Evolutionary conservation across 2,888 invertebrate species (phyloP).

Genomic region (Pyralis farinalis): DNA sequence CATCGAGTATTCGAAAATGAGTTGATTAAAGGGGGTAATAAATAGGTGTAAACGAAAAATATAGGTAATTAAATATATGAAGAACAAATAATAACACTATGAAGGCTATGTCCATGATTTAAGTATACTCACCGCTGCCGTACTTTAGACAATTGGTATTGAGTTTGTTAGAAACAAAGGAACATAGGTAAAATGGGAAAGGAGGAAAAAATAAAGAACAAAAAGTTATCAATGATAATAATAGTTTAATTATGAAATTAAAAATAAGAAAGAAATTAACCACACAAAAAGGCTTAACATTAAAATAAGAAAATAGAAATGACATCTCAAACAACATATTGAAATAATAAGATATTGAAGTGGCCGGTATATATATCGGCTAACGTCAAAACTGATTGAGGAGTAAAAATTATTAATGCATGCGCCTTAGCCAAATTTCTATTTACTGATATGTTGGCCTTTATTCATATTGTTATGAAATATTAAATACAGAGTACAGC

Average conservation of each 20-base stretch:
- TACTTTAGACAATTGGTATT: slow-evolving; percentile 60
- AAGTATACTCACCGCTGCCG: slow-evolving; percentile 28
- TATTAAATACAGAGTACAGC: slow-evolving; percentile 50
- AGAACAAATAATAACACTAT: slow-evolving; percentile 3
- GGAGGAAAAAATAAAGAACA: slow-evolving; percentile 63
- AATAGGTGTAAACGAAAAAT: slow-evolving; percentile 8
- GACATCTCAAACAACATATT: slow-evolving; percentile 42
- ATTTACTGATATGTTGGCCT: slow-evolving; percentile 72
- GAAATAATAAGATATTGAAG: slow-evolving; percentile 37
- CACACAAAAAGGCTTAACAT: slow-evolving; percentile 75
- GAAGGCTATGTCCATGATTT: slow-evolving; percentile 11
- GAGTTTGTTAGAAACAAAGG: slow-evolving; percentile 38
- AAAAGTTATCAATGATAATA: slow-evolving; percentile 74
- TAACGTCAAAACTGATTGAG: slow-evolving; percentile 30
- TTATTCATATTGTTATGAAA: slow-evolving; percentile 49
- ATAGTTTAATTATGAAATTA: slow-evolving; percentile 79
- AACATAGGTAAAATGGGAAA: slow-evolving; percentile 46
- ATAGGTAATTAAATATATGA: slow-evolving; percentile 6
- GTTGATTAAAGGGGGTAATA: slow-evolving; percentile 24
- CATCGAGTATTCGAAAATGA: slow-evolving; percentile 43
- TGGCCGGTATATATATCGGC: slow-evolving; percentile 27
- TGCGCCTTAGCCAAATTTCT: slow-evolving; percentile 62
- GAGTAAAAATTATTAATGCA: slow-evolving; percentile 33
- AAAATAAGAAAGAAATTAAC: slow-evolving; percentile 79
- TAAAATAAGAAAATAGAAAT: slow-evolving; percentile 67